Percentiles rank a stretch among this genome's conserved stretches.
Conservation (phyloP, 2,888 invertebrate species). For the Hyalella azteca region DNA sequence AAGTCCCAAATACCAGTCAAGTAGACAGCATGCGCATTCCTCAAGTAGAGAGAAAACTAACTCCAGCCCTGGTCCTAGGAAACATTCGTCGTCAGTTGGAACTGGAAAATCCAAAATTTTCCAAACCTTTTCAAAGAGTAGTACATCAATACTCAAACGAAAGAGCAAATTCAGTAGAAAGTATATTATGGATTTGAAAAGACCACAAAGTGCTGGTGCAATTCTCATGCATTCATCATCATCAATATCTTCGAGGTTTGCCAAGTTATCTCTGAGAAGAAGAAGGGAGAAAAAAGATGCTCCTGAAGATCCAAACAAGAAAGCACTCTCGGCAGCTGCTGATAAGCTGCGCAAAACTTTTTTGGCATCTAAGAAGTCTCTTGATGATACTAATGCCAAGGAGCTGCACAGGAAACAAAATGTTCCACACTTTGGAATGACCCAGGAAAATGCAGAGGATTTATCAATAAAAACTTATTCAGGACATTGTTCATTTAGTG, state of each 20-base stretch:
- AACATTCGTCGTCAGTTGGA: not conserved
- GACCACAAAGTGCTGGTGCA: slow-evolving; percentile 33
- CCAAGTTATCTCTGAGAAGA: not conserved
- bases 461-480: slow-evolving; percentile 41
- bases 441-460: slow-evolving; percentile 48
- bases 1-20: not conserved
- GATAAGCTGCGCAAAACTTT: slow-evolving; percentile 52
- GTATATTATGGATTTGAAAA: not conserved
- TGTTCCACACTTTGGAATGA: not conserved
- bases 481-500: not conserved
- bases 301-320: slow-evolving; percentile 53
- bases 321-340: slow-evolving; percentile 54
- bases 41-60: not conserved
- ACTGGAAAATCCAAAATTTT: slow-evolving; percentile 6
- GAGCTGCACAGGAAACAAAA: not conserved
- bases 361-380: slow-evolving; percentile 43
- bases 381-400: not conserved
- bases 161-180: not conserved
- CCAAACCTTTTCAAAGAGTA: not conserved
- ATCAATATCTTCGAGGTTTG: slow-evolving; percentile 9
- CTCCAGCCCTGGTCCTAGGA: not conserved
- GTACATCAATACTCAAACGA: not conserved
- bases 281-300: slow-evolving; percentile 37
- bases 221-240: slow-evolving; percentile 12
- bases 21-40: not conserved